Evolutionary conservation across 2,113 vertebrate species (phyloP).

Genomic region (Centropus unirufus): DNA sequence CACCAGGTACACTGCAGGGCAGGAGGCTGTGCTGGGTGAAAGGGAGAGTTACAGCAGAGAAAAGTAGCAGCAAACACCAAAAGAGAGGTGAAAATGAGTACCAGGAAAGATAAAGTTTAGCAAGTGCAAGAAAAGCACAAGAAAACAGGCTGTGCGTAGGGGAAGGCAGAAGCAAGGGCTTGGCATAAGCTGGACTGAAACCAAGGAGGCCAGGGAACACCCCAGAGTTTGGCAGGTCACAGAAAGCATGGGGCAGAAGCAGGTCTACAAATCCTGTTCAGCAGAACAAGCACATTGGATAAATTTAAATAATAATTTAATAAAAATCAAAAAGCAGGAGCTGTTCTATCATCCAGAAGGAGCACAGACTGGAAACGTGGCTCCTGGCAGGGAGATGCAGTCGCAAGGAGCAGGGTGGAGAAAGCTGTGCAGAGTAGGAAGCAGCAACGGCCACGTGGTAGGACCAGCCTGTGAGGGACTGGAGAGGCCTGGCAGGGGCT

Average conservation of each 20-base stretch:
- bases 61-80: neutral
- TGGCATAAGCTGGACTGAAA: neutral
- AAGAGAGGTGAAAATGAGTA: neutral
- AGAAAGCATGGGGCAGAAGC: neutral
- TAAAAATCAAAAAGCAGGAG: neutral
- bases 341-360: neutral
- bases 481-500: neutral
- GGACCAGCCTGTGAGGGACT: neutral
- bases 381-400: neutral
- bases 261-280: neutral
- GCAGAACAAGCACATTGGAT: rapidly evolving
- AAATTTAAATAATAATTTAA: neutral
- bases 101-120: neutral
- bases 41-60: neutral
- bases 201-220: neutral
- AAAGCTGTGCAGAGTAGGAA: neutral
- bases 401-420: neutral
- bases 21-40: neutral
- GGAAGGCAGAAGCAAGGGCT: neutral
- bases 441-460: neutral
- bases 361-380: neutral
- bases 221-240: neutral
- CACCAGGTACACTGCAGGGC: neutral
- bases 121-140: neutral
- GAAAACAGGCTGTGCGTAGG: neutral